Percentiles rank a stretch among this genome's conserved stretches.
Conservation (phyloP, 1,140 invertebrate species). For the Lucilia sericata region DNA sequence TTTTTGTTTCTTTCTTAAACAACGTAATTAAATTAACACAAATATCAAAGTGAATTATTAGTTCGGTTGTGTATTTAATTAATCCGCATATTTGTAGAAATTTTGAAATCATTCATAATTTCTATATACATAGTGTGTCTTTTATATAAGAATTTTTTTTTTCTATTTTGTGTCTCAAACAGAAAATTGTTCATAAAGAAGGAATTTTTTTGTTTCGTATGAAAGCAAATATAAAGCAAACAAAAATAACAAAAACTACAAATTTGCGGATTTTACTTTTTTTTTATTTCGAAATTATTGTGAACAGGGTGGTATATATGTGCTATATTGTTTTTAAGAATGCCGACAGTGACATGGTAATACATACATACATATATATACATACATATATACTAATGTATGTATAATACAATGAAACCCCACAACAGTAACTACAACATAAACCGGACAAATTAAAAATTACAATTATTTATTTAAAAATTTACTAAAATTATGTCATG, state of each 20-base stretch:
- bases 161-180: background rate
- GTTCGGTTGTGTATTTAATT: background rate
- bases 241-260: background rate
- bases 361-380: too few relatives aligned
- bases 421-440: background rate
- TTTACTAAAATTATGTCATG: too few relatives aligned
- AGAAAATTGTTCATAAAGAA: background rate
- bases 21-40: background rate
- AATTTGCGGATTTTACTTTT: conserved; percentile 11
- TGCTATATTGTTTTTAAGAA: background rate
- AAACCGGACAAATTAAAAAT: background rate
- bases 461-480: too few relatives aligned
- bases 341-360: background rate
- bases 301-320: background rate
- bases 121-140: background rate
- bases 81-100: background rate
- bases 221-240: background rate
- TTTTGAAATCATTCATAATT: conserved; percentile 22
- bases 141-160: background rate
- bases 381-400: background rate
- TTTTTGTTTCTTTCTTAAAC: too few relatives aligned
- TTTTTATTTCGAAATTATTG: conserved; percentile 10
- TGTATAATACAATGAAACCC: background rate
- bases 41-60: background rate
- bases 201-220: background rate